phyloP scores from a whole-genome alignment of 2,888 invertebrate species.

The Caenorhabditis imperialis region DNA sequence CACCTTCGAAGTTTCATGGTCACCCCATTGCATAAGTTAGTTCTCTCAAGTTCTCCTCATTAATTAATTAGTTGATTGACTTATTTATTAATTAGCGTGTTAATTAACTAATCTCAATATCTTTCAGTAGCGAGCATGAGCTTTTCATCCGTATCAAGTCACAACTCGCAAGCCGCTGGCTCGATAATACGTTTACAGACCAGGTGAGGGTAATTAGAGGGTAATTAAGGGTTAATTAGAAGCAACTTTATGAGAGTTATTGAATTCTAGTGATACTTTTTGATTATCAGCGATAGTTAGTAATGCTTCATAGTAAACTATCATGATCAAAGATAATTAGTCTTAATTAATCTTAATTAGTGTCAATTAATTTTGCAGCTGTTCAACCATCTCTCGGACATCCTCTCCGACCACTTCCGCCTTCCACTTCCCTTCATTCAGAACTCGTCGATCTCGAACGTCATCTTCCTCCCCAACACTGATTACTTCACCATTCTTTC shows the following conservation, averaged over 20 bases:
- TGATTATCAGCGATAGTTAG: neutral
- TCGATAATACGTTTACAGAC: slow-evolving; percentile 41
- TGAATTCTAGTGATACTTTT: neutral
- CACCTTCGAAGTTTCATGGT: slow-evolving; percentile 40
- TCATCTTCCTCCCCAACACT: no score
- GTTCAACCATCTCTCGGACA: slow-evolving; percentile 26
- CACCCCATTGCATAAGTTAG: slow-evolving; percentile 40
- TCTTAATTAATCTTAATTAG: no score
- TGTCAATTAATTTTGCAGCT: slow-evolving; percentile 30
- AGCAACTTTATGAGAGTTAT: neutral
- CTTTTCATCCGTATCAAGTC: slow-evolving; percentile 41
- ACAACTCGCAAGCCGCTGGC: slow-evolving; percentile 41
- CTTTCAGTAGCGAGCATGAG: slow-evolving; percentile 42
- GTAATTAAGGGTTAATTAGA: no score
- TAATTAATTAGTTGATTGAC: neutral
- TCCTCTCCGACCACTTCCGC: slow-evolving; percentile 32
- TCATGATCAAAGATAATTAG: no score
- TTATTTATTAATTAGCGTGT: slow-evolving; percentile 7
- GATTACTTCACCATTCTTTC: no score
- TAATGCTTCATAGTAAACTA: no score
- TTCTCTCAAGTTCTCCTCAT: no score
- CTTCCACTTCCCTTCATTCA: slow-evolving; percentile 41
- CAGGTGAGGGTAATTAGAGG: slow-evolving; percentile 20
- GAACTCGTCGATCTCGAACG: slow-evolving; percentile 15
- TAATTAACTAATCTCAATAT: no score